Conservation (phyloP, 2,113 vertebrate species). For the Cyphomyrus discorhynchus region DNA sequence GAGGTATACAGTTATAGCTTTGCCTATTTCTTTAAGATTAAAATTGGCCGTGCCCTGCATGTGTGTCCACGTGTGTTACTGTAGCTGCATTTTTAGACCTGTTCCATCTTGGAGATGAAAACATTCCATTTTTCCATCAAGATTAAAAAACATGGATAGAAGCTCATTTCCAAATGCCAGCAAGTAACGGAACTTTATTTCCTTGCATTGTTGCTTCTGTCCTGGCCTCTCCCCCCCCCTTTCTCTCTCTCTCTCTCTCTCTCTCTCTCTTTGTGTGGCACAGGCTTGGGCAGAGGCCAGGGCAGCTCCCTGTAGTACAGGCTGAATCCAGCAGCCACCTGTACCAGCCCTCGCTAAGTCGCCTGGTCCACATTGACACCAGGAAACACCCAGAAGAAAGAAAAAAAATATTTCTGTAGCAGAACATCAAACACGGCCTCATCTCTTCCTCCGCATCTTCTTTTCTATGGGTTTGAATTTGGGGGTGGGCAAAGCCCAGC, state of each 20-base stretch:
- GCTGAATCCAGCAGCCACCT: constrained; percentile 80
- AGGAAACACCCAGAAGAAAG: background rate
- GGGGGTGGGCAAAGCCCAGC: background rate
- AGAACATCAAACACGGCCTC: constrained; percentile 63
- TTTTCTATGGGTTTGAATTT: background rate
- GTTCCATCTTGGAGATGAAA: background rate
- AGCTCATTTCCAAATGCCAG: background rate
- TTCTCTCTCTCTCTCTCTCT: background rate
- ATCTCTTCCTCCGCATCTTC: constrained; percentile 34
- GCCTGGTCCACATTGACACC: background rate
- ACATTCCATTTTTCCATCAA: constrained; percentile 13
- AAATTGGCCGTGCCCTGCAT: background rate
- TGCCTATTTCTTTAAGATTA: background rate
- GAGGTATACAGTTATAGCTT: background rate
- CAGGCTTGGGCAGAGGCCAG: constrained; percentile 76
- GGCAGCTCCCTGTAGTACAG: constrained; percentile 77
- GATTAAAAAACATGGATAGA: background rate
- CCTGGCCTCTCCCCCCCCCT: background rate
- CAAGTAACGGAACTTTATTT: constrained; percentile 16
- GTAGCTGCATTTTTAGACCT: background rate
- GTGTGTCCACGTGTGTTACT: background rate
- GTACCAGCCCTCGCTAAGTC: constrained; percentile 69
- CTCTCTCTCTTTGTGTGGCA: constrained; percentile 31
- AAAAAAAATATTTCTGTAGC: constrained; percentile 36
- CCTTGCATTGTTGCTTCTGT: constrained; percentile 23